Conservation (phyloP, 1,140 invertebrate genomes). For the Sitobion miscanthi region DNA sequence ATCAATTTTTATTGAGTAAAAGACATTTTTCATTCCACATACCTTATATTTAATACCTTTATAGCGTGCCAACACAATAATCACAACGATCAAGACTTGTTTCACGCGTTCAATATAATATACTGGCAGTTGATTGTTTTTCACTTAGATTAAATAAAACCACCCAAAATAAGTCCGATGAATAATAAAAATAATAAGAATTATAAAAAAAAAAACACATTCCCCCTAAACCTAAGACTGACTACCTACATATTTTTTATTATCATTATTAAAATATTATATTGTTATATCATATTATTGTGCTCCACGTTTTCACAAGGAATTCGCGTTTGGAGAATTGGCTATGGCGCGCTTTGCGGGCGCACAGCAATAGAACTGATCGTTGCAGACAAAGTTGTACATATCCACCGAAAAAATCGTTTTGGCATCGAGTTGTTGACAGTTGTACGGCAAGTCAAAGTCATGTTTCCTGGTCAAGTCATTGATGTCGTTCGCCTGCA, state of each 20-base stretch:
- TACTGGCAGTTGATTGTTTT: not conserved
- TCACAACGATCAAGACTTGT: not conserved
- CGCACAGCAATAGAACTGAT: slow-evolving; percentile 51
- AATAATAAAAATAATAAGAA: not conserved
- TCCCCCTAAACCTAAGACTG: not conserved
- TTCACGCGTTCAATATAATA: not conserved
- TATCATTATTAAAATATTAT: not conserved
- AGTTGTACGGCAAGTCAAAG: not conserved
- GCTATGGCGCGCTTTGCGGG: not conserved
- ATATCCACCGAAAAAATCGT: slow-evolving; percentile 13
- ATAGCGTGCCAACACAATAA: not conserved
- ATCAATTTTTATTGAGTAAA: not conserved
- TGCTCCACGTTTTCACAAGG: not conserved
- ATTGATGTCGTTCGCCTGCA: not conserved
- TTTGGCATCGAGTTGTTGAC: slow-evolving; percentile 49
- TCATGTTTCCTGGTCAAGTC: not conserved
- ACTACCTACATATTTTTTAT: slow-evolving; percentile 9
- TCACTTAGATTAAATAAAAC: not conserved
- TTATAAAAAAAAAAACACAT: not conserved
- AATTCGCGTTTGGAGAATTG: not conserved
- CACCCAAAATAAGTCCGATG: not conserved
- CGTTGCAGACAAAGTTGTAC: slow-evolving; percentile 41
- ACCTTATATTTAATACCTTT: not conserved
- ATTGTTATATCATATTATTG: not conserved
- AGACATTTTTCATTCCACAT: not conserved